Evolutionary conservation across 2,797 vertebrate species (phyloP).

Genomic region (Coluber constrictor): DNA sequence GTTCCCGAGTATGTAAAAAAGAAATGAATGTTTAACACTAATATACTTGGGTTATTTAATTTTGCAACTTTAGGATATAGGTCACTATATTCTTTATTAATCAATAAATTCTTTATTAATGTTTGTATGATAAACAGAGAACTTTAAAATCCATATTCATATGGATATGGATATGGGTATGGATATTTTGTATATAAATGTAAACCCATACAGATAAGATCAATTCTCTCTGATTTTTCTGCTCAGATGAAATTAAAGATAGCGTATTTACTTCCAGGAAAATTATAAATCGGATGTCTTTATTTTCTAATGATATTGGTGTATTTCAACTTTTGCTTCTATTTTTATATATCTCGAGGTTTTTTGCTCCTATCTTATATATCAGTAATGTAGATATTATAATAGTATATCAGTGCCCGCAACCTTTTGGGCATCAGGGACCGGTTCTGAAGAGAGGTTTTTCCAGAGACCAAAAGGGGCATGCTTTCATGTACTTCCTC

Average conservation of each 20-base stretch:
- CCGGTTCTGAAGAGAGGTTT: too few species aligned
- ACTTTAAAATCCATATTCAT: neutral
- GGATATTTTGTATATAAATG: neutral
- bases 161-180: too few species aligned
- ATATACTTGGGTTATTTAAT: neutral
- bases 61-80: neutral
- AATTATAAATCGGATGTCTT: neutral
- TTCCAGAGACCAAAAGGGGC: too few species aligned
- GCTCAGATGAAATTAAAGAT: neutral
- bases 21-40: neutral
- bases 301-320: neutral
- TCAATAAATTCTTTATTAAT: neutral
- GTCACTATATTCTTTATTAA: neutral
- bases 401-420: neutral
- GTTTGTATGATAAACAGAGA: neutral
- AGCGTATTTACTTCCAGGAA: neutral
- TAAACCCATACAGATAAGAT: neutral
- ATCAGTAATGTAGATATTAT: neutral
- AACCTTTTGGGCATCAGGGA: too few species aligned
- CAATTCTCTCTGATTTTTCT: neutral
- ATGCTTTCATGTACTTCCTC: too few species aligned
- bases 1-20: neutral
- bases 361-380: neutral
- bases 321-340: neutral
- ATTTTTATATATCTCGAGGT: neutral